Conservation (phyloP, 2,113 vertebrate species). For the Phycodurus eques region DNA sequence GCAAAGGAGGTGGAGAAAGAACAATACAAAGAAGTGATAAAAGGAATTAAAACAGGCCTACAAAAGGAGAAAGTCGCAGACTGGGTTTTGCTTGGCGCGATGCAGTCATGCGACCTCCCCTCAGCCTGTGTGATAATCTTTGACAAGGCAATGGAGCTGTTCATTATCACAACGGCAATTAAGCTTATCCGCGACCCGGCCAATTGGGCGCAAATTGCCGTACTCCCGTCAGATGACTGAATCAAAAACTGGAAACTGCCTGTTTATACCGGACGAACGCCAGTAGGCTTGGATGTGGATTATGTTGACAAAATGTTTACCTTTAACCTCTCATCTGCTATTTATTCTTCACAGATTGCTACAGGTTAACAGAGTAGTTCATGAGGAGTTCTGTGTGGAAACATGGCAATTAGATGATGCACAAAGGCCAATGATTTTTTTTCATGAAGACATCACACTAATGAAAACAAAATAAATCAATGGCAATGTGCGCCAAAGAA, state of each 20-base stretch:
- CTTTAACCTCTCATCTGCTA: constrained; percentile 33
- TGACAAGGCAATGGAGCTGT: constrained; percentile 47
- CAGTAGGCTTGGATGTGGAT: constrained; percentile 3
- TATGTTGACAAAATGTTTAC: constrained; percentile 42
- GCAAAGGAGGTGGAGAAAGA: constrained; percentile 26
- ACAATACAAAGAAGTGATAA: constrained; percentile 25
- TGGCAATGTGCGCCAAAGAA: constrained; percentile 9
- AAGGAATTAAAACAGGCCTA: constrained; percentile 20
- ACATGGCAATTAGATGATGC: constrained; percentile 10
- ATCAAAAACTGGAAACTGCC: constrained; percentile 42
- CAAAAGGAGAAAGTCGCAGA: constrained; percentile 30
- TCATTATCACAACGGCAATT: constrained; percentile 61
- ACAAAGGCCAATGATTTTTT: constrained; percentile 1
- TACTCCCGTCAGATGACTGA: constrained; percentile 56
- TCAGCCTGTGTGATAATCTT: constrained; percentile 54
- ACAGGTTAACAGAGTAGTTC: constrained; percentile 24
- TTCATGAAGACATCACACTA: constrained; percentile 11
- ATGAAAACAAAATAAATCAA: constrained; percentile 10
- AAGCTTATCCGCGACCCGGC: constrained; percentile 62
- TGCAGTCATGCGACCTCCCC: constrained; percentile 57
- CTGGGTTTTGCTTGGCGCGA: constrained; percentile 52
- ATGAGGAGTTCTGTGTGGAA: constrained; percentile 25
- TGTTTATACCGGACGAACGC: constrained; percentile 33
- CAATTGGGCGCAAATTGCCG: constrained; percentile 60
- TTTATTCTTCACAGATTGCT: constrained; percentile 33